Base-by-base conservation (phyloP, 2,113 vertebrate genomes). In the Nibea albiflora region DNA sequence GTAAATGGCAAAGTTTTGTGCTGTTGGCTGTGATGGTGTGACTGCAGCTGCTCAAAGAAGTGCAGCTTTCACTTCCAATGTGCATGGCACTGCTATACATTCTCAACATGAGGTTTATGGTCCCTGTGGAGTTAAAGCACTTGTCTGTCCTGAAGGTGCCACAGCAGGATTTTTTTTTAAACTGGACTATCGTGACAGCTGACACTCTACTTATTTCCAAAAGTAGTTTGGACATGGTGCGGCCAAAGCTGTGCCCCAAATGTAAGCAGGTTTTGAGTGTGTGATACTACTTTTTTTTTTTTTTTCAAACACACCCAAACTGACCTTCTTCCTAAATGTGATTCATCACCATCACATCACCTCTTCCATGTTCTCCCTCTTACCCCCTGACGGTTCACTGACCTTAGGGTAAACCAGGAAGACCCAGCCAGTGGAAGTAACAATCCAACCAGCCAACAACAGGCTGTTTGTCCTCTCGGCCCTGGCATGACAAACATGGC, bases 401-500 rank as follows among this genome's bases (percentile, higher is more conserved):
- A 88, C 80, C 74, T 28, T 62, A 4, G 15, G 76, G 56, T 52
- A 67, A 67, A 80, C 66, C 57, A 17, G 5, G 10, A 60, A 53
- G 52, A 50, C 57, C 39, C 50, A 20, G 71, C 50, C 76, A 85
- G 68, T n/a, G 11, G 52, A 63, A 24, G 28, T 2, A 50, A 77
- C 84, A 66, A 78, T 76, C 81, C 31, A 7, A 35, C 31, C 1
- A 14, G 73, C 80, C 75, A 67, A 57, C 57, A 63, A 31, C 85
- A 73, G 77, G 80, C 73, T 69, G 76, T 81, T 77, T 84, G 58
- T 74, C 28, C 71, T 76, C 71, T 65, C 57, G 0, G 28, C 20
- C 20, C 78, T 81, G 72, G 77, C 77, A 28, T 17, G 57, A 52
- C 28, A 77, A 52, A 85, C 76, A 66, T 52, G 78, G 39, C 84